Percentiles rank a stretch among this genome's conserved stretches.
Evolutionary conservation across 2,113 vertebrate genomes (phyloP).

Genomic region (Malurus cyaneus): DNA sequence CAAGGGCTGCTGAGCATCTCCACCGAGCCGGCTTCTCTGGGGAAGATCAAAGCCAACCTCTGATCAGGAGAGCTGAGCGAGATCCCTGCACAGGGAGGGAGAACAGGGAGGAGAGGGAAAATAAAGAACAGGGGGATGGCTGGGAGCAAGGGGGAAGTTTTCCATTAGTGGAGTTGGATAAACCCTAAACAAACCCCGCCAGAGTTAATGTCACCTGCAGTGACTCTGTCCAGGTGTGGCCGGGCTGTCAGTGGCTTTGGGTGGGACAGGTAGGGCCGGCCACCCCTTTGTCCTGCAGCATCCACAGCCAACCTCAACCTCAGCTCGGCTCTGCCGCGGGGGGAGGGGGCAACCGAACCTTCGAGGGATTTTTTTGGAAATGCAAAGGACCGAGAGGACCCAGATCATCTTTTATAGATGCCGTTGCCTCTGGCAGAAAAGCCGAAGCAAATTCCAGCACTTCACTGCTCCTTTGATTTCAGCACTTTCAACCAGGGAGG

Average conservation of each 20-base stretch:
- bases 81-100: neutral
- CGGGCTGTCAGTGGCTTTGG: rapidly evolving
- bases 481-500: neutral
- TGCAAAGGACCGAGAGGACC: neutral
- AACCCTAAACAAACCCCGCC: neutral
- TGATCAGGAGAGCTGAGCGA: neutral
- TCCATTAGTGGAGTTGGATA: neutral
- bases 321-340: rapidly evolving
- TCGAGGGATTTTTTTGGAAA: neutral
- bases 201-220: neutral
- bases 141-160: neutral
- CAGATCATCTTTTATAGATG: constrained; percentile 42
- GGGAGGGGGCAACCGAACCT: neutral
- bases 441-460: neutral
- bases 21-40: neutral
- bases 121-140: neutral
- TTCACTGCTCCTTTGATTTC: constrained; percentile 17
- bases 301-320: rapidly evolving
- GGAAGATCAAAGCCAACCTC: constrained; percentile 30
- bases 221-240: rapidly evolving
- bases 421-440: neutral
- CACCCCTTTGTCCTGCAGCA: neutral
- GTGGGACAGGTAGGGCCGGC: rapidly evolving
- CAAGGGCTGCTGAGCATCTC: neutral
- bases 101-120: neutral